phyloP scores from a whole-genome alignment of 2,888 invertebrate genomes.

The Oasisia sp. region DNA sequence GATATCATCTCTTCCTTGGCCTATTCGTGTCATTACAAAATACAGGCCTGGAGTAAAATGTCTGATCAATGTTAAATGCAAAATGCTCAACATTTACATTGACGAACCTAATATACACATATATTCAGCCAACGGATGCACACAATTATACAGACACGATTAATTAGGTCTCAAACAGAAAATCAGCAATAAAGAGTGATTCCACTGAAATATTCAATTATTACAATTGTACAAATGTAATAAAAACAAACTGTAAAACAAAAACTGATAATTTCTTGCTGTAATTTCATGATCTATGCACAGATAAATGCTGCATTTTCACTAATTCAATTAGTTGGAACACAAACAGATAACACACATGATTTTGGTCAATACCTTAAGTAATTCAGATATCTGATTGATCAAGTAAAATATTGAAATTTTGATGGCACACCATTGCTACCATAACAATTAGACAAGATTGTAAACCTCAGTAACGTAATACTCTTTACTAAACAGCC shows the following conservation, averaged over 20 bases:
- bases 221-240: background rate
- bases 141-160: background rate
- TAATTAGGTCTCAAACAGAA: background rate
- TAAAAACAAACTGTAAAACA: background rate
- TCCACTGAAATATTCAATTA: background rate
- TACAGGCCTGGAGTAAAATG: background rate
- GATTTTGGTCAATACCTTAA: background rate
- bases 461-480: background rate
- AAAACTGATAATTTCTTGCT: background rate
- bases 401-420: background rate
- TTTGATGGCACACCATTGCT: background rate
- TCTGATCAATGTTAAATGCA: background rate
- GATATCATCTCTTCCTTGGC: background rate
- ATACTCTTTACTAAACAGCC: background rate
- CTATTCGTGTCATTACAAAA: background rate
- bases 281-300: background rate
- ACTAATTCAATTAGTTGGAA: background rate
- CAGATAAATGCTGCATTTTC: background rate
- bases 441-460: background rate
- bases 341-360: background rate
- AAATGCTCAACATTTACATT: background rate
- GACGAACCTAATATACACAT: background rate
- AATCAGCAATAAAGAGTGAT: background rate
- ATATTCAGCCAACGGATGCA: background rate
- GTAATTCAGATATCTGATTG: background rate